A percentile compares a stretch with the other conserved stretches of the same genome.
Evolutionary conservation across 2,797 vertebrate species (phyloP).

Genomic region (Nannoperca obscura): DNA sequence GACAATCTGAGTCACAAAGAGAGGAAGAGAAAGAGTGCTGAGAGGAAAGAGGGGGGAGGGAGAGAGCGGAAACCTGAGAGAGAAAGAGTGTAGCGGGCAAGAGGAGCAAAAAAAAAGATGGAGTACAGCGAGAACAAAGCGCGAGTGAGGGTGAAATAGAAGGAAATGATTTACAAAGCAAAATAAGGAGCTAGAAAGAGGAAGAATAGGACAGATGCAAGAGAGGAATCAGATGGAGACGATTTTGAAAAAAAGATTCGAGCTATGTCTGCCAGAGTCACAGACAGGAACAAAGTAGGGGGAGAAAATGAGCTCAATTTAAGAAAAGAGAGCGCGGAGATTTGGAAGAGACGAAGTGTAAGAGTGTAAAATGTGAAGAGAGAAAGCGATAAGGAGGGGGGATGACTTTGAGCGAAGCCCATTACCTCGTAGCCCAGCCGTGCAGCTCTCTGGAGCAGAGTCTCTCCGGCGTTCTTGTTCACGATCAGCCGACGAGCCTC

Average conservation of each 20-base stretch:
- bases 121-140: conserved; percentile 60
- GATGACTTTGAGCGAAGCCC: conserved; percentile 32
- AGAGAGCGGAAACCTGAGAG: conserved; percentile 73
- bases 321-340: conserved; percentile 43
- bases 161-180: conserved; percentile 52
- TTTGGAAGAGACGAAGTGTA: conserved; percentile 50
- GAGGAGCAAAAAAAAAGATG: conserved; percentile 53
- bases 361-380: conserved; percentile 44
- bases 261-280: conserved; percentile 42
- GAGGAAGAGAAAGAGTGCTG: conserved; percentile 80
- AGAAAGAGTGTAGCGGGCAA: conserved; percentile 56
- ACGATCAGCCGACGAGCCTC: conserved; percentile 96
- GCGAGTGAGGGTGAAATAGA: conserved; percentile 38
- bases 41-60: conserved; percentile 73
- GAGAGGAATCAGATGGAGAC: conserved; percentile 48
- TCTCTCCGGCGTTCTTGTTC: conserved; percentile 98
- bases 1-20: conserved; percentile 86
- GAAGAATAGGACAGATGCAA: conserved; percentile 49
- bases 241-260: conserved; percentile 33
- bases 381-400: conserved; percentile 36
- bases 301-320: conserved; percentile 72
- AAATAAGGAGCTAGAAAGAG: conserved; percentile 44
- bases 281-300: conserved; percentile 61
- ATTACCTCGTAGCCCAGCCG: conserved; percentile 96
- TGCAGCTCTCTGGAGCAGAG: conserved; percentile 95